Evolutionary conservation across 1,140 invertebrate species (phyloP).

Genomic region (Anastrepha ludens): DNA sequence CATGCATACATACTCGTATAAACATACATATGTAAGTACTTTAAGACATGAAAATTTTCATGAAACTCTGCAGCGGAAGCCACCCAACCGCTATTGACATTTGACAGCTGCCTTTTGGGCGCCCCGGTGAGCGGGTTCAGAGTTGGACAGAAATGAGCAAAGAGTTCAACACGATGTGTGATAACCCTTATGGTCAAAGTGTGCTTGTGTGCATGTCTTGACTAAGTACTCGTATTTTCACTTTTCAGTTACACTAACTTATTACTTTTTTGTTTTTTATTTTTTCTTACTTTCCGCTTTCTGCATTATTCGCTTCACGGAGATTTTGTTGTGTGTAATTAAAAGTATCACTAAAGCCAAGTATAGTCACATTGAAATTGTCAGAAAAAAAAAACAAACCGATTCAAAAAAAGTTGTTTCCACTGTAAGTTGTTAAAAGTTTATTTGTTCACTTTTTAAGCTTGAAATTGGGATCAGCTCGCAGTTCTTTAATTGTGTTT

Average conservation of each 20-base stretch:
- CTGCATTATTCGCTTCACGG: neutral
- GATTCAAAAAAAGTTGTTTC: neutral
- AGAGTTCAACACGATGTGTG: slow-evolving; percentile 1
- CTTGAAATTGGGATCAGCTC: too few species aligned
- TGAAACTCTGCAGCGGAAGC: neutral
- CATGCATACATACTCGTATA: neutral
- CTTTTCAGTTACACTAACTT: slow-evolving; percentile 36
- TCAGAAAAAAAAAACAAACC: neutral
- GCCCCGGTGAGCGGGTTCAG: neutral
- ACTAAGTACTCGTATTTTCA: neutral
- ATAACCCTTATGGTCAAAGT: neutral
- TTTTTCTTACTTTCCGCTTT: neutral
- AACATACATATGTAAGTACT: neutral
- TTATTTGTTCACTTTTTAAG: neutral
- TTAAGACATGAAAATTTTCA: neutral
- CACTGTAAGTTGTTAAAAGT: neutral
- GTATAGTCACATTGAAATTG: neutral
- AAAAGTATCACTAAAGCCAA: neutral
- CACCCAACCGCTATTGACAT: slow-evolving; percentile 5
- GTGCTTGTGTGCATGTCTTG: neutral
- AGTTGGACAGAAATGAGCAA: neutral
- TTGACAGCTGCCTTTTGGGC: slow-evolving; percentile 20
- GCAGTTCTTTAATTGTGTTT: too few species aligned
- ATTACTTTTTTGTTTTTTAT: neutral
- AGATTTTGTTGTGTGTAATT: slow-evolving; percentile 11